Conservation (phyloP, 2,113 vertebrate genomes). For the Lanius ludovicianus region DNA sequence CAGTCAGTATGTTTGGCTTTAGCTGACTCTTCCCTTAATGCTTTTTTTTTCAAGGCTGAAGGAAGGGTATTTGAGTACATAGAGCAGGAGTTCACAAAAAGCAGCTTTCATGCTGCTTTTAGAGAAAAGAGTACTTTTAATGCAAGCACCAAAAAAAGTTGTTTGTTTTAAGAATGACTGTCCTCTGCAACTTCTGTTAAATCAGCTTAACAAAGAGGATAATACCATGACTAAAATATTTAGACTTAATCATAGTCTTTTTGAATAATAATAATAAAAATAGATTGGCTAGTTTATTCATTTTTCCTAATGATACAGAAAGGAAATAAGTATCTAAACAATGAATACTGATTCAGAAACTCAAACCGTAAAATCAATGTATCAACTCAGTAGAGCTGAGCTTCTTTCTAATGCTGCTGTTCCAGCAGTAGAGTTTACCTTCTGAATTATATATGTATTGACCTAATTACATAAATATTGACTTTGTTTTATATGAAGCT, state of each 20-base stretch:
- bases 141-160: background rate
- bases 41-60: background rate
- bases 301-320: conserved; percentile 59
- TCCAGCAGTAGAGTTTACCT: conserved; percentile 44
- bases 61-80: conserved; percentile 5
- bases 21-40: background rate
- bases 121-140: background rate
- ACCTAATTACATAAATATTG: conserved; percentile 81
- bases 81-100: conserved; percentile 4
- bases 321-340: conserved; percentile 56
- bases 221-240: conserved; percentile 43
- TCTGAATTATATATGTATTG: conserved; percentile 76
- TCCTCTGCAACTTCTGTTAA: background rate
- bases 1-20: background rate
- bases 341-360: conserved; percentile 57
- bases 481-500: conserved; percentile 68
- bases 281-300: conserved; percentile 29
- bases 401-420: conserved; percentile 36
- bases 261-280: background rate
- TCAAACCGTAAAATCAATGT: conserved; percentile 72
- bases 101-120: background rate
- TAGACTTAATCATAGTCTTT: background rate
- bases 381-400: conserved; percentile 50
- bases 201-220: background rate
- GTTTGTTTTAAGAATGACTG: background rate